Conservation (phyloP, 2,797 vertebrate species). For the Coilia nasus region DNA sequence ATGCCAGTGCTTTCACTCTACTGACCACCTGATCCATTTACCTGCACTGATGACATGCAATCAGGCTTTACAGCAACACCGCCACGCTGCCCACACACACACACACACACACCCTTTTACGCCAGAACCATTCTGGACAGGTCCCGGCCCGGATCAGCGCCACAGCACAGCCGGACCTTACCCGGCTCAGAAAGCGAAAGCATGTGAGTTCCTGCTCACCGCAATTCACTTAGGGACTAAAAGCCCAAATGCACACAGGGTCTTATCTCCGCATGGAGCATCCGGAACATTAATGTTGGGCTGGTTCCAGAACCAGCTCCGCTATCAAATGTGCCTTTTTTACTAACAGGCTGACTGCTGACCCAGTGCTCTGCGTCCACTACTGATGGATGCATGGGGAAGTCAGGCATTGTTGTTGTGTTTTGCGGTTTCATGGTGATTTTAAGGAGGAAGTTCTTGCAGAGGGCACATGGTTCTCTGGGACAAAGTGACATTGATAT, state of each 20-base stretch:
- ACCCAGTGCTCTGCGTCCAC: neutral
- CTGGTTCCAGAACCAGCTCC: neutral
- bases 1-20: neutral
- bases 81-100: neutral
- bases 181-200: neutral
- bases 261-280: neutral
- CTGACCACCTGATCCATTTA: neutral
- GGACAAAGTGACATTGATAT: neutral
- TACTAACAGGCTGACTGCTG: neutral
- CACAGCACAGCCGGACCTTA: neutral
- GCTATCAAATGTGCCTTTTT: neutral
- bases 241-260: slow-evolving; percentile 1
- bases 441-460: slow-evolving; percentile 6
- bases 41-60: neutral
- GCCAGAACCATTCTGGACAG: no score
- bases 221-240: neutral
- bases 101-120: no score
- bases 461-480: neutral
- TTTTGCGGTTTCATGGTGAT: neutral
- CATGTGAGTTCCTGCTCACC: neutral
- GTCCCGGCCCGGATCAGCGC: neutral
- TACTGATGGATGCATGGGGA: neutral
- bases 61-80: neutral
- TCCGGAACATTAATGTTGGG: slow-evolving; percentile 2
- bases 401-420: neutral